phyloP scores from a whole-genome alignment of 2,888 invertebrate species.

The Argynnis bischoffii region DNA sequence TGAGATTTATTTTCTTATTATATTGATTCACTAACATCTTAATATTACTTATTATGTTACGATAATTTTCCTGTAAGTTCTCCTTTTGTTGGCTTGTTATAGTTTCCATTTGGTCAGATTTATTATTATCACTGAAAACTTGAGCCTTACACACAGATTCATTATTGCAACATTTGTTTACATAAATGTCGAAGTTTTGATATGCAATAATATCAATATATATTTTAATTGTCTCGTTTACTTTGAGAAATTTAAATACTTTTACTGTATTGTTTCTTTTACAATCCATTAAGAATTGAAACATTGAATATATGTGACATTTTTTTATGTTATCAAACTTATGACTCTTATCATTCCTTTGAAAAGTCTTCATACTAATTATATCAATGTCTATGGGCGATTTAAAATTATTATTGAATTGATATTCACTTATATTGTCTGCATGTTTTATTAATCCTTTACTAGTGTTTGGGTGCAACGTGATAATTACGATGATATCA shows the following conservation, averaged over 20 bases:
- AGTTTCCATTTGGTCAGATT: not conserved
- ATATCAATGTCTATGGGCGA: conserved; percentile 62
- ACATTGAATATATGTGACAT: conserved; percentile 62
- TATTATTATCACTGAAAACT: conserved; percentile 9
- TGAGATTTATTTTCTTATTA: conserved; percentile 24
- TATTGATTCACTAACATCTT: conserved; percentile 35
- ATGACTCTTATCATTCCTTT: conserved; percentile 39
- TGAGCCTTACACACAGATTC: conserved; percentile 28
- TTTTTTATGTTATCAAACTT: conserved; percentile 40
- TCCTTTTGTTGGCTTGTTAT: conserved; percentile 3
- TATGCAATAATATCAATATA: conserved; percentile 57
- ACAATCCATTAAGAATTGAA: conserved; percentile 55
- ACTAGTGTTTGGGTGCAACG: conserved; percentile 47
- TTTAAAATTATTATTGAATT: conserved; percentile 51
- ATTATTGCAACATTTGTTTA: conserved; percentile 36
- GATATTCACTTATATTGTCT: conserved; percentile 39
- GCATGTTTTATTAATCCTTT: conserved; percentile 24
- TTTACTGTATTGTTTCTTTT: conserved; percentile 55
- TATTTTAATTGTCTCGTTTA: conserved; percentile 58
- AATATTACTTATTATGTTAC: conserved; percentile 36
- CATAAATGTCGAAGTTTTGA: conserved; percentile 49
- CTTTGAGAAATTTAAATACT: conserved; percentile 56
- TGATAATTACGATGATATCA: conserved; percentile 62
- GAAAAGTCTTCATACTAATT: conserved; percentile 51
- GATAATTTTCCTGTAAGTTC: conserved; percentile 19